Conservation (phyloP, 2,888 invertebrate species). For the Polyommatus iphigenia region DNA sequence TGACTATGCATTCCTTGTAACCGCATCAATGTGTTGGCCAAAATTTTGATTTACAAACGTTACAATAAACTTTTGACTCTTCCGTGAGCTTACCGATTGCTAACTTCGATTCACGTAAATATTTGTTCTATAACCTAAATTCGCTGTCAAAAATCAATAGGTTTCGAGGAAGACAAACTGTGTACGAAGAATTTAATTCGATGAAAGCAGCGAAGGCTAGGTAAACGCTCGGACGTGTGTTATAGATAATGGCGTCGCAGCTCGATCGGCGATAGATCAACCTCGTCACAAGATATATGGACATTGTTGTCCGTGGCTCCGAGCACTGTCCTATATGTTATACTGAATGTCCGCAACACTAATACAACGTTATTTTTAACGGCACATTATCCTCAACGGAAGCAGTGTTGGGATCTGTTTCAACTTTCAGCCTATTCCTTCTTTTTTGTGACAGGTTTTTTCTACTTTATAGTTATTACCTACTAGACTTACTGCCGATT, state of each 20-base stretch:
- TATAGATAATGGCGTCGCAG: conserved; percentile 48
- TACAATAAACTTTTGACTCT: background rate
- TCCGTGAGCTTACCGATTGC: background rate
- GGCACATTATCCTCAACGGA: background rate
- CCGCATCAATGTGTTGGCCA: background rate
- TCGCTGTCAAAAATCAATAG: background rate
- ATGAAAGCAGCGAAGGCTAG: conserved; percentile 26
- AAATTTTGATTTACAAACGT: background rate
- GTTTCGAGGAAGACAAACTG: conserved; percentile 1
- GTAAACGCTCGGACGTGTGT: conserved; percentile 40
- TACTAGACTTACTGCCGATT: too few species aligned
- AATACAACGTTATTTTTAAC: conserved; percentile 4
- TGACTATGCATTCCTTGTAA: background rate
- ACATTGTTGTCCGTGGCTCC: conserved; percentile 56
- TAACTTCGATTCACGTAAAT: background rate
- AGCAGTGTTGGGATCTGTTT: background rate
- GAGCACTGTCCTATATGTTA: conserved; percentile 42
- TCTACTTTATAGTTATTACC: too few species aligned
- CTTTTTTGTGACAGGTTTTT: background rate
- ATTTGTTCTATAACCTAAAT: background rate
- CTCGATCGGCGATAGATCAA: conserved; percentile 64
- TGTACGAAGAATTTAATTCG: conserved; percentile 31
- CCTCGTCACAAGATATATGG: conserved; percentile 61
- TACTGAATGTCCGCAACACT: conserved; percentile 31
- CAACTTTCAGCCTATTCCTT: background rate